A percentile compares a stretch with the other conserved stretches of the same genome.
Evolutionary conservation across 2,113 vertebrate species (phyloP).

Genomic region (Pithys albifrons): DNA sequence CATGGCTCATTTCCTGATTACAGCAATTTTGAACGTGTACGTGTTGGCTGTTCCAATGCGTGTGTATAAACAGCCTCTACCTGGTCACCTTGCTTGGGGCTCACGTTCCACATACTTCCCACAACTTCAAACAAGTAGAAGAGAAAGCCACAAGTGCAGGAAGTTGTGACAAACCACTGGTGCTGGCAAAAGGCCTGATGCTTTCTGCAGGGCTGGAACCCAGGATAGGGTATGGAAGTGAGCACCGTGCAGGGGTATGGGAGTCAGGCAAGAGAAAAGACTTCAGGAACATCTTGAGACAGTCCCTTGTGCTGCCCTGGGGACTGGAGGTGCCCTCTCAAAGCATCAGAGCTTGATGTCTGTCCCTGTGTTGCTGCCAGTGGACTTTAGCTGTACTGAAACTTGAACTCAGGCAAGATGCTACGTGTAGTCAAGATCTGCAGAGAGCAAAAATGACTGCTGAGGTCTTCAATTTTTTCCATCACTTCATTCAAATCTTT

Average conservation of each 20-base stretch:
- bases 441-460: background rate
- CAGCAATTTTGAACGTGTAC: background rate
- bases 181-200: background rate
- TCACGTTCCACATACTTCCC: fast-evolving
- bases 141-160: background rate
- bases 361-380: background rate
- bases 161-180: fast-evolving
- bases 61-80: background rate
- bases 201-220: background rate
- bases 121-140: background rate
- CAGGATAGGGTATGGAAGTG: background rate
- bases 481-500: background rate
- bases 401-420: background rate
- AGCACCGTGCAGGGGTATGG: fast-evolving
- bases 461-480: background rate
- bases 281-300: background rate
- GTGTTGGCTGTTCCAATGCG: background rate
- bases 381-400: background rate
- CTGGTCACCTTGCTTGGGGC: background rate
- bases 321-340: background rate
- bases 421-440: background rate
- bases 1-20: constrained; percentile 59
- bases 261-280: background rate
- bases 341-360: background rate
- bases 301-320: background rate